Base-by-base conservation (phyloP, 2,113 vertebrate genomes). In the Sialia sialis region DNA sequence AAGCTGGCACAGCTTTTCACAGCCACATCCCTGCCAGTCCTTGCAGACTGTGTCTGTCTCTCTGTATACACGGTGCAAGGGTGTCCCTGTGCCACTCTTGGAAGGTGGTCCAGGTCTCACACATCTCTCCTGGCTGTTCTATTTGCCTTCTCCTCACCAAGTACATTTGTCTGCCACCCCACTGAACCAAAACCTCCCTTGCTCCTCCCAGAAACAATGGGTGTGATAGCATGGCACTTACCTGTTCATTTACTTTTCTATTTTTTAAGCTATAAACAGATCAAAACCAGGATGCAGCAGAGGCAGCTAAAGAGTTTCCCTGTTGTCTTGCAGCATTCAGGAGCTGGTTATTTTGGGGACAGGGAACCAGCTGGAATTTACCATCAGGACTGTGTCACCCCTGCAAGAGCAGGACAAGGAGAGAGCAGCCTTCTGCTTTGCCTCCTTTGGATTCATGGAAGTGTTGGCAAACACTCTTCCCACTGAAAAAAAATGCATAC, bases 241-340 rank as follows among this genome's bases (percentile, higher is more conserved):
- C 2, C 5, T 92, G 95, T 95, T 96, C 62, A 58, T 89, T 14
- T n/a, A 41, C 60, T 94, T 90, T 38, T 75, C 30, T 52, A 2
- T 34, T 80, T 95, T 68, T 70, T 1, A 83, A 70, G 29, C 62
- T 77, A 52, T 74, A 52, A 74, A 55, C 49, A 89, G 87, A 96
- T 96, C 67, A 96, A 96, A 95, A 96, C 38, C 2, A 7, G 79
- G 70, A 62, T 87, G 66, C 39, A 81, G 54, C 63, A 92, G 82
- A 92, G 79, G 82, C 46, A 87, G 41, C 63, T 93, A 48, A 93
- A 87, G 82, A 87, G 49, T 84, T 96, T 94, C 83, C 55, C 77
- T 56, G 39, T 63, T 93, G 46, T 73, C 75, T 86, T 85, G 32
- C 86, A 87, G 48, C 2, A 4, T 72, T 87, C 43, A 66, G 59